Conservation (phyloP, 2,888 invertebrate species). For the Malacosoma neustria region DNA sequence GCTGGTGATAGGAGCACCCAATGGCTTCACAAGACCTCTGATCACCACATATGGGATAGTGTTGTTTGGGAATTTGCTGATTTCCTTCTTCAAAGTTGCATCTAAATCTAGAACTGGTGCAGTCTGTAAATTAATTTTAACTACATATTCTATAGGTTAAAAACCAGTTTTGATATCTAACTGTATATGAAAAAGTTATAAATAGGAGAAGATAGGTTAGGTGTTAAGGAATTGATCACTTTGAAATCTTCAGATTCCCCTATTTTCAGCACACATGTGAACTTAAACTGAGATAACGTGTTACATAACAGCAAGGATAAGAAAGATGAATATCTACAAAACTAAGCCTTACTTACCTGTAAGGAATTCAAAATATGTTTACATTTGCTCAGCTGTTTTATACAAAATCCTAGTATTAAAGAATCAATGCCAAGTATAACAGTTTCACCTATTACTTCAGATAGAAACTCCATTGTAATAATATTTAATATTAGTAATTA, state of each 20-base stretch:
- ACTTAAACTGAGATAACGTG: too few species aligned
- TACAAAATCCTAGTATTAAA: constrained; percentile 82
- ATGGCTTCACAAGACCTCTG: constrained; percentile 82
- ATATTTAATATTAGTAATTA: too few species aligned
- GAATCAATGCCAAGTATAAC: constrained; percentile 84
- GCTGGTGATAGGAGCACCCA: constrained; percentile 84
- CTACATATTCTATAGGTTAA: background rate
- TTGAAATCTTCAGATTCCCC: too few species aligned
- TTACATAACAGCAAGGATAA: too few species aligned
- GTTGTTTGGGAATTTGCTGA: constrained; percentile 77
- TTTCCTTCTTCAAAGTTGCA: constrained; percentile 74
- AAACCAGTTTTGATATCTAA: too few species aligned
- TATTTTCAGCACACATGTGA: too few species aligned
- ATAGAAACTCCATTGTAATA: constrained; percentile 86
- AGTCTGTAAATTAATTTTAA: constrained; percentile 54
- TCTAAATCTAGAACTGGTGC: constrained; percentile 82
- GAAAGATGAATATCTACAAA: too few species aligned
- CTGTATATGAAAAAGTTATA: too few species aligned
- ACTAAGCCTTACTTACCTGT: constrained; percentile 78
- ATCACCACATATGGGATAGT: constrained; percentile 84
- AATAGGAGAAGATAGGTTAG: too few species aligned
- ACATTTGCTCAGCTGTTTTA: constrained; percentile 83
- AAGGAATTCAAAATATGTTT: constrained; percentile 81
- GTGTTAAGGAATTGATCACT: too few species aligned
- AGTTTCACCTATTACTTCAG: constrained; percentile 77